Evolutionary conservation across 2,888 invertebrate genomes (phyloP), one percentile per base, ranked within the genome.

Genomic region (Xestia rhomboidea): DNA sequence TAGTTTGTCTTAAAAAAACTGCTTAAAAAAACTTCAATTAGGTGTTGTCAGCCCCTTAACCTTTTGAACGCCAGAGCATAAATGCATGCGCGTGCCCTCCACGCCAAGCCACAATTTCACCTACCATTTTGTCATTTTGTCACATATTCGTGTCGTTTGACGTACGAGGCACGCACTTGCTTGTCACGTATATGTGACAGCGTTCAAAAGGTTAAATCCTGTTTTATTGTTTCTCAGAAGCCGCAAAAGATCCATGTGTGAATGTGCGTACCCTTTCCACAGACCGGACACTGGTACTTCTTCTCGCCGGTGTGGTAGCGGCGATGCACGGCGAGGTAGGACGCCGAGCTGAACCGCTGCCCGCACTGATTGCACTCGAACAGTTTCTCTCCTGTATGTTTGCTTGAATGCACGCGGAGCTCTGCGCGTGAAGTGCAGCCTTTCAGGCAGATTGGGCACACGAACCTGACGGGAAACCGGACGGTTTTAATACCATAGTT

Each of bases 361-460:
- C 89, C 70, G 89, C 96, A 96, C 54, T 90, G 75, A 74, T 92
- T 91, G 92, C 97, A 97, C 46, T 92, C 94, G 92, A 95, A 96
- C 88, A 96, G 87, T 87, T 96, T 96, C 92, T 96, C 96, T 54
- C 96, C 96, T 0, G 96, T 93, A 89, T 97, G 97, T 83, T 93
- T 93, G 86, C 89, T 92, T 13, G 92, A 83, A 90, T 97, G 97
- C 78, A 94, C 94, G 79, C 97, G 95, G 60, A 97, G 92, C 84
- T 97, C 97, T 11, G 95, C 89, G 75, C 96, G 95, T 0, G 96
- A 94, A n/a, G 94, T 91, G 91, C 96, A 97, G 73, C 95, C 95
- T 76, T 96, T 97, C 82, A 93, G 89, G 93, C 97, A 97, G 3
- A 97, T 91, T 0, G 94, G 93, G 77, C 97, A 97, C 30, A 94